Evolutionary conservation across 2,113 vertebrate genomes (phyloP), one percentile per base, ranked within the genome.

Genomic region (Xyrauchen texanus): DNA sequence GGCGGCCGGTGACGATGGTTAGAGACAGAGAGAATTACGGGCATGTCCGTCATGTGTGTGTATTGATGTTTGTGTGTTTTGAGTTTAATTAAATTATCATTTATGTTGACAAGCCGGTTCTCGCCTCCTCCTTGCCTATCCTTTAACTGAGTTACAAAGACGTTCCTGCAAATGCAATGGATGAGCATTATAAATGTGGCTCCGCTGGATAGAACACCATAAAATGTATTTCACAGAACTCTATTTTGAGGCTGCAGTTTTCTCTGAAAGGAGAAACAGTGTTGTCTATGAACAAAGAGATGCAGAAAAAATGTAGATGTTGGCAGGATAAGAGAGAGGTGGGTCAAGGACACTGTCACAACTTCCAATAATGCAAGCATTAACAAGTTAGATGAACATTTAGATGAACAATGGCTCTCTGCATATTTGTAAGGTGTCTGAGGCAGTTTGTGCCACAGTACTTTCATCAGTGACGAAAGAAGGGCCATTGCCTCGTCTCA

Each of bases 101-200:
- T n/a, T n/a, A n/a, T n/a, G n/a, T n/a, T n/a, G n/a, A n/a, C n/a
- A n/a, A n/a, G n/a, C n/a, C n/a, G n/a, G n/a, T n/a, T n/a, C n/a
- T n/a, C n/a, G n/a, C n/a, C n/a, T n/a, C n/a, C n/a, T n/a, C n/a
- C n/a, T n/a, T n/a, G n/a, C n/a, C n/a, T n/a, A n/a, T n/a, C n/a
- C n/a, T n/a, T n/a, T n/a, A n/a, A n/a, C n/a, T n/a, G n/a, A n/a
- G n/a, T n/a, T n/a, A n/a, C 16, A 42, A 62, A 68, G 67, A 67
- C 34, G 72, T 76, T 77, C 67, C 82, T 76, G 47, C 57, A 78
- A 64, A 70, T 64, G 47, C 34, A n/a, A 42, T 55, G 60, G 53
- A 65, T 58, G 74, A 68, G 81, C 57, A 60, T 80, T 68, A 80
- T 62, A n/a, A 65, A 73, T 80, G 74, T 81, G 61, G 4, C 55